Percentiles rank a stretch among this genome's conserved stretches.
Evolutionary conservation across 2,797 vertebrate species (phyloP).

Genomic region (Steatocranus sp.): DNA sequence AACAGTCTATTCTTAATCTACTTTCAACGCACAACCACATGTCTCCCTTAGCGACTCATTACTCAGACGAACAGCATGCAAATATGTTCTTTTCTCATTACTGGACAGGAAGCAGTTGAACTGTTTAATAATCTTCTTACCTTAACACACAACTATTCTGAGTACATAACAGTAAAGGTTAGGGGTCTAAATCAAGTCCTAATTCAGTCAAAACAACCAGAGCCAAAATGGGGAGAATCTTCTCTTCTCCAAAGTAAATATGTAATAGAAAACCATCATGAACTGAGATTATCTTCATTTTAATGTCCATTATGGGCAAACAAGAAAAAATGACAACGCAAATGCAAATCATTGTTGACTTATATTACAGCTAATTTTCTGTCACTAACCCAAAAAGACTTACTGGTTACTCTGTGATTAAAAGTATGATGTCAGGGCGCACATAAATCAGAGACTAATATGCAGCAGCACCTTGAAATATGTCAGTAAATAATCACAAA

Average conservation of each 20-base stretch:
- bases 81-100: conserved; percentile 28
- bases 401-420: background rate
- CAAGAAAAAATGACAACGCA: background rate
- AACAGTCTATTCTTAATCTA: background rate
- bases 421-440: background rate
- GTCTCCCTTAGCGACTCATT: conserved; percentile 22
- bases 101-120: background rate
- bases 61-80: conserved; percentile 12
- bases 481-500: conserved; percentile 30
- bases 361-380: background rate
- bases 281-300: background rate
- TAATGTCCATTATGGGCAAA: background rate
- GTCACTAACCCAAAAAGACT: background rate
- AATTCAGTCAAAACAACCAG: background rate
- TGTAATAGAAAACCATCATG: background rate
- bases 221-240: background rate
- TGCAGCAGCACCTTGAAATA: conserved; percentile 1
- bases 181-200: background rate
- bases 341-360: background rate
- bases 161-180: background rate
- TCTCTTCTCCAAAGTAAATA: background rate
- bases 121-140: background rate
- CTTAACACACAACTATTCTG: background rate
- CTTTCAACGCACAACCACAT: background rate
- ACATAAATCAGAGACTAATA: conserved; percentile 18